These are phyloP conservation scores for Rallus crepitans DNA, from an alignment of 2,797 vertebrate genomes.

Conservation along the genomic window DNA sequence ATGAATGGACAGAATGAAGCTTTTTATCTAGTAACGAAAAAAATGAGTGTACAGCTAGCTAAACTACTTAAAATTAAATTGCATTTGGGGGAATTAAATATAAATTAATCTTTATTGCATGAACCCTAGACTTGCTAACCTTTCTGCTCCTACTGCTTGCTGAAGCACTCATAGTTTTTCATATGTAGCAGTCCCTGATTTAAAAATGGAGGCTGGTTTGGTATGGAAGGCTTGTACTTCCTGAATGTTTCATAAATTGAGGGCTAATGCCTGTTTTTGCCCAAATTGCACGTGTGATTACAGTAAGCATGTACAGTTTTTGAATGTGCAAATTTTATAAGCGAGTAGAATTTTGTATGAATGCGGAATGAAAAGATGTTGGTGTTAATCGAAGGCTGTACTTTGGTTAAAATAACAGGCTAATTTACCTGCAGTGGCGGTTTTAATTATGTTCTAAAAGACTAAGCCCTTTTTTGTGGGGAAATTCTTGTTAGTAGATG, in stretches of 20 bases:
- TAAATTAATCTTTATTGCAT: conserved; percentile 38
- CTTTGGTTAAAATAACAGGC: not conserved
- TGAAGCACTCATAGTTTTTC: not conserved
- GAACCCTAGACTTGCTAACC: conserved; percentile 10
- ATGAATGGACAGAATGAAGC: not conserved
- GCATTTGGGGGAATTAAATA: conserved; percentile 20
- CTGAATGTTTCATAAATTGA: conserved; percentile 2
- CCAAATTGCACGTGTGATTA: not conserved
- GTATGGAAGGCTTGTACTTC: not conserved
- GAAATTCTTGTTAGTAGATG: not conserved
- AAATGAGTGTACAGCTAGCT: not conserved
- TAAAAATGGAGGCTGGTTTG: conserved; percentile 15
- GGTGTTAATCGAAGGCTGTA: not conserved
- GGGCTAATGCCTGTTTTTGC: not conserved
- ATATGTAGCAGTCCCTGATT: not conserved
- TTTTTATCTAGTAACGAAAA: conserved; percentile 31
- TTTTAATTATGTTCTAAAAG: not conserved
- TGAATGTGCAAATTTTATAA: not conserved
- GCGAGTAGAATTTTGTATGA: not conserved
- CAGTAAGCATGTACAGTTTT: not conserved
- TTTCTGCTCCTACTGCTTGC: not conserved
- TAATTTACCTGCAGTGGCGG: not conserved
- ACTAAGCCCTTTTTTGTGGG: not conserved
- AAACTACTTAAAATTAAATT: conserved; percentile 38
- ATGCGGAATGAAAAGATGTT: not conserved